Evolutionary conservation across 2,888 invertebrate genomes (phyloP), one percentile per base, ranked within the genome.

Genomic region (Papilio protenor): DNA sequence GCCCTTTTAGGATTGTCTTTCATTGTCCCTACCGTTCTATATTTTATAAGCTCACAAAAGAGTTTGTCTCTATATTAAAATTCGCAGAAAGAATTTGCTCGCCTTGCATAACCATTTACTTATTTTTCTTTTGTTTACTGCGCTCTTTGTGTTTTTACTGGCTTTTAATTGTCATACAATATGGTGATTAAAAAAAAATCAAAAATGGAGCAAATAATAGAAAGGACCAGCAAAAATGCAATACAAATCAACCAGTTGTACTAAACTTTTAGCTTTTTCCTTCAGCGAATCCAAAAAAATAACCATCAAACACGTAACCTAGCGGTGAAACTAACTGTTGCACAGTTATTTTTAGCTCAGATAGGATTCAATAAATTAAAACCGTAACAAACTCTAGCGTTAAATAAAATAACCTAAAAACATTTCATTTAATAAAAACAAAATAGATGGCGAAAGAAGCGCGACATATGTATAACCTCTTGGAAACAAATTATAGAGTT

Each of bases 31-130:
- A 80, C 83, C 85, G 83, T 84, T 84, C 83, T 83, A 83, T 79
- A 83, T 89, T 87, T 88, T 87, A 87, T 86, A 85, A 80, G 77
- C 79, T 69, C 78, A 89, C 89, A 91, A 89, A 88, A 87, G 87
- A 87, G 85, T 89, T 89, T 85, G 83, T 83, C 84, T 84, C 86
- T 87, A 89, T 91, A 91, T 92, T 89, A 86, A 89, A 91, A 91
- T 94, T 92, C 93, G 88, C 82, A 89, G 94, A 93, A 93, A 82
- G 83, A 83, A 81, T 83, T 79, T 84, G 82, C 83, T 83, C 81
- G 84, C 81, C 86, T 92, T 90, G 88, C 90, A 85, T 89, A 90
- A 92, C 90, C 86, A 87, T 90, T 89, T 88, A 84, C 80, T 76
- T 78, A 79, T 77, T 80, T 69, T 73, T 49, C 69, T 76, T 76